Base-by-base conservation (phyloP, 2,113 vertebrate species). In the Jacana jacana region DNA sequence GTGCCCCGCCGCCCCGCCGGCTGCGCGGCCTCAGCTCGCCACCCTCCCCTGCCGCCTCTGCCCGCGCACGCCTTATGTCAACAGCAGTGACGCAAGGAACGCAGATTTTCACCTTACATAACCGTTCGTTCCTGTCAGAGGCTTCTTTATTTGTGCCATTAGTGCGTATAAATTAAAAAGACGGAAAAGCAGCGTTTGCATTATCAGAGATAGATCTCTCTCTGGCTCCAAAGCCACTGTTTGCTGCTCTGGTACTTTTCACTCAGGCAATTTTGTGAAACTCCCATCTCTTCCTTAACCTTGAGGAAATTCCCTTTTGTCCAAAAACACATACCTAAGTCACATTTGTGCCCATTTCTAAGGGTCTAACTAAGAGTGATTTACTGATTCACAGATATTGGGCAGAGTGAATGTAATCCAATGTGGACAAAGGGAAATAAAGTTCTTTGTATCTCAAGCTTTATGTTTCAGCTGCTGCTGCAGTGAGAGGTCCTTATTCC, bases 61-160 rank as follows among this genome's bases (percentile, higher is more conserved):
- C 44, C 88, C 39, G 25, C 14, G n/a, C 64, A 10, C 12, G 48
- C 23, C 2, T 88, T 92, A 81, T 55, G 75, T 86, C 95, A 96
- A 91, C 73, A 68, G 85, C 55, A 18, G 44, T 89, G 90, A 96
- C 39, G 86, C 89, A 95, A 95, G 93, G 71, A 91, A 91, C 37
- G 82, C 70, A 77, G 89, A 80, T 94, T 85, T 85, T 96, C 79
- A 84, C 73, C 81, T 97, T 93, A 79, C 33, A 9, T 95, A 96
- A 95, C 31, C 5, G 20, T 49, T 30, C 20, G 3, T 24, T 75
- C 39, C 93, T 73, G 4, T 8, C 48, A 8, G 33, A 64, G 52
- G 4, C 68, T 49, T 31, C 78, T 58, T 63, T 23, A 7, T 19
- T 10, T 7, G 30, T 81, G 65, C 81, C 79, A 23, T 15, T 20